phyloP scores from a whole-genome alignment of 35 echinoderm and acorn worm genomes.

The Patiria miniata region DNA sequence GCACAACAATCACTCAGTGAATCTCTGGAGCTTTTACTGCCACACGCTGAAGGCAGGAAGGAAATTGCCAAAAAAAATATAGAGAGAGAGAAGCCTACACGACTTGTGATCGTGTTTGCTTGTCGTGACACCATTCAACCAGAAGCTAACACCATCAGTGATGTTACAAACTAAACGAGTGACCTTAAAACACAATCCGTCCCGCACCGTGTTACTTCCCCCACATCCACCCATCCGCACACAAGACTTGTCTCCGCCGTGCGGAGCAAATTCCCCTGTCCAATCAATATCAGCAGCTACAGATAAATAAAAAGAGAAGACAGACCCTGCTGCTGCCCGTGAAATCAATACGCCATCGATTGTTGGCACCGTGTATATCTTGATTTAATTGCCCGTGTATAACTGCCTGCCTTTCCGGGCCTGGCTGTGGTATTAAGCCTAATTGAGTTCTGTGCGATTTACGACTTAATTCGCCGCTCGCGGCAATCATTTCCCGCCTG shows the following conservation, averaged over 20 bases:
- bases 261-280: not conserved
- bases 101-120: not conserved
- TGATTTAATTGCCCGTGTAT: constrained; percentile 33
- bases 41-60: too few species aligned
- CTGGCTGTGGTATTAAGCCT: not conserved
- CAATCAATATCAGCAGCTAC: not conserved
- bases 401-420: constrained; percentile 23
- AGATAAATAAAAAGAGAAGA: not conserved
- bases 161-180: not conserved
- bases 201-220: not conserved
- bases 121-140: constrained; percentile 20
- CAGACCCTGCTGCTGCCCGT: not conserved
- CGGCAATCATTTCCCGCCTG: constrained; percentile 11
- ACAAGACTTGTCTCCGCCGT: not conserved
- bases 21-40: too few species aligned
- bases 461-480: constrained; percentile 23
- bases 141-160: not conserved
- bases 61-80: too few species aligned
- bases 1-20: too few species aligned
- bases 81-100: too few species aligned
- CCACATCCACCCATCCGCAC: too few species aligned
- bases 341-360: constrained; percentile 21
- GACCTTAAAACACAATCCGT: constrained; percentile 1
- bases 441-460: constrained; percentile 31
- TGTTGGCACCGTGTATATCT: constrained; percentile 23